These are phyloP conservation scores for Hyppa rectilinea DNA, from an alignment of 2,888 invertebrate genomes.

Conservation along the genomic window DNA sequence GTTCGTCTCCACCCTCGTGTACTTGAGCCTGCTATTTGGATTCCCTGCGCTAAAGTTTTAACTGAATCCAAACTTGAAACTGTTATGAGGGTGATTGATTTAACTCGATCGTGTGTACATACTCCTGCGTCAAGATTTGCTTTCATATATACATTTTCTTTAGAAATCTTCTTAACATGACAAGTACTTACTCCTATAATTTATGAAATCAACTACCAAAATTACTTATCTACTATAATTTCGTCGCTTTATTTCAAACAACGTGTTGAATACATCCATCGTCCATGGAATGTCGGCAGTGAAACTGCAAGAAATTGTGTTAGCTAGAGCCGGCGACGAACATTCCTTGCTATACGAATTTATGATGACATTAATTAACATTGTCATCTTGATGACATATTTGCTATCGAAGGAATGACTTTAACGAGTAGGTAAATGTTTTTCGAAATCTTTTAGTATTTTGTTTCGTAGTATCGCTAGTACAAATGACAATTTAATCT, in stretches of 20 bases:
- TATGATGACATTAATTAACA: conserved; percentile 53
- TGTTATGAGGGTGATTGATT: conserved; percentile 72
- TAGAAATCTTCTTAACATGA: conserved; percentile 1
- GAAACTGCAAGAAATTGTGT: conserved; percentile 50
- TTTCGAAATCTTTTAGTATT: background rate
- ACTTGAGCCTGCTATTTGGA: conserved; percentile 73
- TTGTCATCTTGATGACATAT: conserved; percentile 39
- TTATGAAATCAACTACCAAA: background rate
- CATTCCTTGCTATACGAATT: conserved; percentile 51
- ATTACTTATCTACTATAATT: conserved; percentile 5
- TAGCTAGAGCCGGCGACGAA: conserved; percentile 20
- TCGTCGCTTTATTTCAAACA: conserved; percentile 22
- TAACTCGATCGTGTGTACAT: conserved; percentile 56
- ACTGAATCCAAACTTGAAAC: conserved; percentile 74
- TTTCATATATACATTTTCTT: conserved; percentile 10
- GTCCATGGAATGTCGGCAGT: conserved; percentile 35
- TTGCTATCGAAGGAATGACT: conserved; percentile 29
- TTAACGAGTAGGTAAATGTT: background rate
- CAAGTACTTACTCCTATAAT: background rate
- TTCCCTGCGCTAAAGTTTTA: conserved; percentile 71
- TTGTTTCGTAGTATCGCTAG: background rate
- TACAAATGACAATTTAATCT: conserved; percentile 1
- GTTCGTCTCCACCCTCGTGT: conserved; percentile 69
- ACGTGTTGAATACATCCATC: conserved; percentile 26
- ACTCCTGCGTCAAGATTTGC: conserved; percentile 28